Evolutionary conservation across 2,797 vertebrate genomes (phyloP), one percentile per base, ranked within the genome.

Genomic region (Limosa lapponica): DNA sequence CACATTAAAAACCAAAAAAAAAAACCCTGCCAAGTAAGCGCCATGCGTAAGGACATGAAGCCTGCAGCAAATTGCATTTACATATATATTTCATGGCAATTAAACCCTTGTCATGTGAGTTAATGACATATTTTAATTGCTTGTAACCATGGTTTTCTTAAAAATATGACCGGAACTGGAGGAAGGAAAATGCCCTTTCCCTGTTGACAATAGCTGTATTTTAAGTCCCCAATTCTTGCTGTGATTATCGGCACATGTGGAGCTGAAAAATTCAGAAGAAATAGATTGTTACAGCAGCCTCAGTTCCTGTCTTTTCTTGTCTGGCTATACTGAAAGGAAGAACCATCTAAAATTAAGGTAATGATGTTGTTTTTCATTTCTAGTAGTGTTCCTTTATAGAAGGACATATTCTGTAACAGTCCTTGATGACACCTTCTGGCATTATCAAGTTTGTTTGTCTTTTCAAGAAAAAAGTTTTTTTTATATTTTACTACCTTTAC

Each of bases 91-190:
- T 96, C 78, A 94, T 94, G 72, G 66, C 79, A 95, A 59, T 90
- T 79, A 94, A 92, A 89, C 32, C 34, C 89, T 93, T 95, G 27
- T 77, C 77, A 92, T 77, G 28, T 85, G 52, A 84, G 67, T 75
- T 95, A 96, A 91, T 95, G 81, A 78, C 28, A 72, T 80, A 71
- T 84, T 94, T 94, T 93, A 96, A 95, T 93, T 92, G 77, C 69
- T 93, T 69, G 64, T 94, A 95, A 57, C 37, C 32, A 89, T 81
- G 43, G 28, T 77, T 96, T 87, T 94, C 46, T 77, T 92, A 90
- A 95, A 95, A 95, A 87, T 94, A 91, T 58, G 55, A 77, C 46
- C 64, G 70, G 37, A 58, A 59, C 23, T 67, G 61, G 57, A 88
- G 59, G 81, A 91, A 97, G 39, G 49, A 89, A 88, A 95, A 90